These are phyloP conservation scores for Amorpha juglandis DNA, from an alignment of 2,888 invertebrate genomes.

Conservation along the genomic window DNA sequence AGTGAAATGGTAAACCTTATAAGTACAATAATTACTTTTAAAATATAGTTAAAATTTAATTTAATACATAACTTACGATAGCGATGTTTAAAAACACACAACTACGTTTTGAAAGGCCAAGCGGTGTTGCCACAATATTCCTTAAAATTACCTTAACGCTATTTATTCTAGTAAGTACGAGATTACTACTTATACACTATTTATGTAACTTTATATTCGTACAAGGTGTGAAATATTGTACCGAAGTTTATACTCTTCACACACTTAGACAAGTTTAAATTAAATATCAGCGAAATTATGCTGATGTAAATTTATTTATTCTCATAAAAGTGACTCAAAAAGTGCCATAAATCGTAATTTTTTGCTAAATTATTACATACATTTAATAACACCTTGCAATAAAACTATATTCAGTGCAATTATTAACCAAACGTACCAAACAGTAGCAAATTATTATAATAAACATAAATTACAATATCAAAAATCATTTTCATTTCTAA, in stretches of 20 bases:
- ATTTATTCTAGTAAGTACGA: conserved; percentile 57
- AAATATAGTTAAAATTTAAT: conserved; percentile 55
- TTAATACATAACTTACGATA: conserved; percentile 43
- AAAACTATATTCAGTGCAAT: conserved; percentile 28
- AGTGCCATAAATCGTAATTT: conserved; percentile 2
- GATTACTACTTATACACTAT: conserved; percentile 57
- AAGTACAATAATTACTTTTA: conserved; percentile 54
- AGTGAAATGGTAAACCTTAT: conserved; percentile 69
- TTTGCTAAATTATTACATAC: neutral
- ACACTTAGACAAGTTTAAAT: conserved; percentile 1
- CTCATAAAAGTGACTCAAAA: neutral
- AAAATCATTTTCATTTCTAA: conserved; percentile 61
- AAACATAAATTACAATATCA: conserved; percentile 58
- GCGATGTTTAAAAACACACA: conserved; percentile 66
- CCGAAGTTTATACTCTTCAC: neutral
- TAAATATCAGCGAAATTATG: conserved; percentile 4
- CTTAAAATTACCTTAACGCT: conserved; percentile 46
- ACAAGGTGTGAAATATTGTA: conserved; percentile 31
- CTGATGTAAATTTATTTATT: conserved; percentile 5
- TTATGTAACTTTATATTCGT: conserved; percentile 47
- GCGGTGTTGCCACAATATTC: conserved; percentile 81
- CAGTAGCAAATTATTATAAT: conserved; percentile 36
- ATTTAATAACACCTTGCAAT: conserved; percentile 1
- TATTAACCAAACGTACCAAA: conserved; percentile 28
- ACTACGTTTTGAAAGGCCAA: conserved; percentile 82